Percentiles rank a stretch among this genome's conserved stretches.
phyloP scores from a whole-genome alignment of 2,888 invertebrate species.

The Syrista parreyssii region DNA sequence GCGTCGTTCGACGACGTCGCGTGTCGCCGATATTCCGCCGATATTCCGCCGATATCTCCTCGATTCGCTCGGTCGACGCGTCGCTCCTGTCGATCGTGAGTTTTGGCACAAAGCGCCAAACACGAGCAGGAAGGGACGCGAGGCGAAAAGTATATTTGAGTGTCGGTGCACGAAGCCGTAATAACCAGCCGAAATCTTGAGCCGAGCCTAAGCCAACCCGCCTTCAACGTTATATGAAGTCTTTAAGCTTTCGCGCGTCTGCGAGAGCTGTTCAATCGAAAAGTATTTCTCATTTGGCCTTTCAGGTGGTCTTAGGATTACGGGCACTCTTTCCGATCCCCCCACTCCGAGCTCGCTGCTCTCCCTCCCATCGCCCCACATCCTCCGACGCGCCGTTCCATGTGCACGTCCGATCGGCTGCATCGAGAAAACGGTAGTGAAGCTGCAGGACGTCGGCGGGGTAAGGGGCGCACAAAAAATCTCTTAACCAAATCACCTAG shows the following conservation, averaged over 20 bases:
- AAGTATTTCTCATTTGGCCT: constrained; percentile 64
- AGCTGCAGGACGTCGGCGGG: not conserved
- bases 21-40: not conserved
- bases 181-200: constrained; percentile 24
- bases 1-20: constrained; percentile 33
- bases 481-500: constrained; percentile 27
- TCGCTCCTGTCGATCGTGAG: no score
- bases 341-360: not conserved
- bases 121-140: no score
- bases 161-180: not conserved
- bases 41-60: not conserved
- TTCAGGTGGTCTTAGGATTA: constrained; percentile 58
- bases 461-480: constrained; percentile 19
- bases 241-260: constrained; percentile 21
- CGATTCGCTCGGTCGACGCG: no score
- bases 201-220: constrained; percentile 34
- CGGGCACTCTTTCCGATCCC: constrained; percentile 27
- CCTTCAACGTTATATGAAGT: constrained; percentile 50
- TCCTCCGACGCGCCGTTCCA: no score
- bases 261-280: constrained; percentile 47
- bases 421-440: constrained; percentile 17
- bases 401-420: no score
- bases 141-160: not conserved
- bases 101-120: no score
- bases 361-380: no score